Conservation (phyloP, 2,797 vertebrate genomes). For the Macroramphosus scolopax region DNA sequence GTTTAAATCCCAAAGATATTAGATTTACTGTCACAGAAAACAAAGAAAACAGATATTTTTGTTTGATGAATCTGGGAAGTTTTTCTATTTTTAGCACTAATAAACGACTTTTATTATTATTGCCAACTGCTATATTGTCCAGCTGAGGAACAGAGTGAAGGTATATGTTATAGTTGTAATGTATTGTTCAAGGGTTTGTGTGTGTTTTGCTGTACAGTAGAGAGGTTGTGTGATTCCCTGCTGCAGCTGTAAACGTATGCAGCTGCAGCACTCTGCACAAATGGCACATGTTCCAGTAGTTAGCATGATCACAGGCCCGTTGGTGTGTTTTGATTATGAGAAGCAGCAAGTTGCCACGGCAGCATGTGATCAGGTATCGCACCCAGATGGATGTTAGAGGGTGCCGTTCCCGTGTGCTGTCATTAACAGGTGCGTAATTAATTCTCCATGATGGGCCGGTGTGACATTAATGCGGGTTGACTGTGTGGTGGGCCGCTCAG, state of each 20-base stretch:
- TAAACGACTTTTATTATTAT: no score
- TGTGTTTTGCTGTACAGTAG: no score
- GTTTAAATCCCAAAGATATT: no score
- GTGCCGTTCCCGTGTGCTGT: slow-evolving; percentile 59
- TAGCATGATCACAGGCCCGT: slow-evolving; percentile 41
- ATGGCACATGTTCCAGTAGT: slow-evolving; percentile 38
- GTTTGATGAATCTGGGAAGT: no score
- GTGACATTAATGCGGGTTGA: slow-evolving; percentile 76
- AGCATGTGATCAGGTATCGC: slow-evolving; percentile 40
- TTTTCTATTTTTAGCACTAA: no score
- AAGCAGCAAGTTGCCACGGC: slow-evolving; percentile 28
- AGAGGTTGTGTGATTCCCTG: slow-evolving; percentile 8
- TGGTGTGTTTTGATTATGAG: slow-evolving; percentile 42
- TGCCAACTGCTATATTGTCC: no score
- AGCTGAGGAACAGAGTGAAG: no score
- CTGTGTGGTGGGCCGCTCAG: slow-evolving; percentile 64
- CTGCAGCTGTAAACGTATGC: slow-evolving; percentile 29
- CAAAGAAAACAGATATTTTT: no score
- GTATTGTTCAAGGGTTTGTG: no score
- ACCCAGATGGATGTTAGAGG: slow-evolving; percentile 71
- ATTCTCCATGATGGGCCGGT: slow-evolving; percentile 69
- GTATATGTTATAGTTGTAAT: no score
- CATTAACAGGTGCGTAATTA: slow-evolving; percentile 82
- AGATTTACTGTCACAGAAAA: no score
- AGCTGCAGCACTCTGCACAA: slow-evolving; percentile 7